These are phyloP conservation scores for Drosophila serrata DNA, from an alignment of 1,140 invertebrate genomes.

Conservation along the genomic window DNA sequence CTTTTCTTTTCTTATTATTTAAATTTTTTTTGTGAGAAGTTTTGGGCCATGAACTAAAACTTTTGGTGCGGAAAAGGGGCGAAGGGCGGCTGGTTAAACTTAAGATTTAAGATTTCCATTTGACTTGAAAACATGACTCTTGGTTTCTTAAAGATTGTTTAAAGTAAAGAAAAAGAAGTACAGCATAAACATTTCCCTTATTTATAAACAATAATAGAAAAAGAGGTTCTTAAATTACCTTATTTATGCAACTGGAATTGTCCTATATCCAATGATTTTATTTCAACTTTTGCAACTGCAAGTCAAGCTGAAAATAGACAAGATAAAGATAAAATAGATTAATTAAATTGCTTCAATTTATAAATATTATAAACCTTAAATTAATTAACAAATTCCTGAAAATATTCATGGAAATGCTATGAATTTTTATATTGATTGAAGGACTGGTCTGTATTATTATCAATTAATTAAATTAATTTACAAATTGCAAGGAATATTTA, in stretches of 20 bases:
- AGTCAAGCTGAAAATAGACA: neutral
- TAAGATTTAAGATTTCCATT: slow-evolving; percentile 33
- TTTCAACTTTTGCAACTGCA: neutral
- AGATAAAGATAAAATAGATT: neutral
- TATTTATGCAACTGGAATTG: neutral
- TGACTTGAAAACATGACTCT: slow-evolving; percentile 20
- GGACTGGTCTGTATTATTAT: slow-evolving; percentile 13
- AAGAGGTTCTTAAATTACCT: neutral
- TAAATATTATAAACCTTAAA: neutral
- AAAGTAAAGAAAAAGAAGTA: neutral
- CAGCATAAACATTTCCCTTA: too few species aligned
- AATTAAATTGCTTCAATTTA: neutral
- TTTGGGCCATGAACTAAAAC: slow-evolving; percentile 38
- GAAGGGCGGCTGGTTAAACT: slow-evolving; percentile 14
- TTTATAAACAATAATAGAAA: neutral
- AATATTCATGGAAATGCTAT: neutral
- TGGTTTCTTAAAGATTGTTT: neutral
- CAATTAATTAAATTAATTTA: neutral
- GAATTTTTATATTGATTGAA: neutral
- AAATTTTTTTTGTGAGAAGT: slow-evolving; percentile 39
- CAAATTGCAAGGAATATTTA: neutral
- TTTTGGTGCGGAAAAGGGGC: slow-evolving; percentile 13
- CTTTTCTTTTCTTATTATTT: slow-evolving; percentile 5
- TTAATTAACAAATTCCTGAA: neutral
- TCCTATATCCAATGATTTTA: neutral